phyloP scores from a whole-genome alignment of 2,797 vertebrate species.

The Myotis planiceps region DNA sequence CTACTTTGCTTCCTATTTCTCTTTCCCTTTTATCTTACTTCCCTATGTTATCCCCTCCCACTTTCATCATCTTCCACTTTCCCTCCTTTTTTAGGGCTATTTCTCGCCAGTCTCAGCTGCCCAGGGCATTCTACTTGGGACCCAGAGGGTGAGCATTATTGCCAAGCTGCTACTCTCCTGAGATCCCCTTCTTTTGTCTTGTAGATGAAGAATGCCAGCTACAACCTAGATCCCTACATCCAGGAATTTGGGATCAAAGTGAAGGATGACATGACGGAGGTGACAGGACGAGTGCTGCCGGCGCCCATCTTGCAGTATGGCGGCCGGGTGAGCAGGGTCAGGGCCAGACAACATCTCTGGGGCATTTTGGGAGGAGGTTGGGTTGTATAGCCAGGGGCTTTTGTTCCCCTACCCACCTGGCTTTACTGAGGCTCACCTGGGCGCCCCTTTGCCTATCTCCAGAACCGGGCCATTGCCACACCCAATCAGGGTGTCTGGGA shows the following conservation, averaged over 20 bases:
- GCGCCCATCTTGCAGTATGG: conserved; percentile 99
- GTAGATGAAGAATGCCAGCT: conserved; percentile 99
- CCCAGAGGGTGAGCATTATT: conserved; percentile 25
- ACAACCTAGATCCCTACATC: conserved; percentile 98
- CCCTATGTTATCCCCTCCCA: neutral
- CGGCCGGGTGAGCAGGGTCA: conserved; percentile 93
- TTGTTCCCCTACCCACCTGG: conserved; percentile 36
- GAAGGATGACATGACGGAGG: conserved; percentile 99
- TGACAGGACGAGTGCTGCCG: conserved; percentile 96
- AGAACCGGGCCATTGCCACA: conserved; percentile 99
- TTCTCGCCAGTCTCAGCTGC: conserved; percentile 32
- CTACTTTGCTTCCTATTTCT: conserved; percentile 30
- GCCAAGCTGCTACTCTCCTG: conserved; percentile 28
- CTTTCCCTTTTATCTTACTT: neutral
- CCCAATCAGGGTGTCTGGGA: conserved; percentile 99
- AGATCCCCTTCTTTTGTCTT: conserved; percentile 61
- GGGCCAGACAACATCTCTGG: conserved; percentile 76
- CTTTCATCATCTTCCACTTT: neutral
- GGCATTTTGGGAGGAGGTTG: conserved; percentile 41
- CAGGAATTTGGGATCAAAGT: conserved; percentile 99
- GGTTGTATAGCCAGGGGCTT: conserved; percentile 14
- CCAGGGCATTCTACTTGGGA: conserved; percentile 40
- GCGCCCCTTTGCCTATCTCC: conserved; percentile 79
- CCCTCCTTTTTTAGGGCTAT: neutral
- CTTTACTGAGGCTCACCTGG: conserved; percentile 79